Percentiles rank a stretch among this genome's conserved stretches.
phyloP scores from a whole-genome alignment of 2,888 invertebrate species.

The Atrina japonica region DNA sequence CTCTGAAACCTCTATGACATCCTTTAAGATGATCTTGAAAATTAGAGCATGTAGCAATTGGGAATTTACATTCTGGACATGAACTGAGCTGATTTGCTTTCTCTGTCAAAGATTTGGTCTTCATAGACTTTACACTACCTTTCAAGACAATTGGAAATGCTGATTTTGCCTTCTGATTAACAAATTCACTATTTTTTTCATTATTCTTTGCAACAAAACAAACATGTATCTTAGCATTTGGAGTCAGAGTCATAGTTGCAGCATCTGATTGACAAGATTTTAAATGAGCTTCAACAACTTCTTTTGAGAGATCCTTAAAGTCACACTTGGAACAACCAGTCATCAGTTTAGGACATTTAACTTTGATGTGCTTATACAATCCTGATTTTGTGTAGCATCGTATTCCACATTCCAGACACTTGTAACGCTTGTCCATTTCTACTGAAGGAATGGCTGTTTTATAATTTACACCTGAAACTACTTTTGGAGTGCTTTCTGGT shows the following conservation, averaged over 20 bases:
- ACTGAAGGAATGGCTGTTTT: no score
- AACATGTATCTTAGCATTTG: conserved; percentile 12
- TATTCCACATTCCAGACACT: conserved; percentile 57
- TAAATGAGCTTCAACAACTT: conserved; percentile 23
- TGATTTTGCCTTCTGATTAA: no score
- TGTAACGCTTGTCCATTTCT: conserved; percentile 29
- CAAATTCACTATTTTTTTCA: no score
- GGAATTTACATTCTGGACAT: conserved; percentile 8
- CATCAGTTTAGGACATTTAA: conserved; percentile 46
- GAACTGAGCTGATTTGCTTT: neutral
- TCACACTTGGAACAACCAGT: conserved; percentile 47
- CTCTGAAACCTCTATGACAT: neutral
- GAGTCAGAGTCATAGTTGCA: neutral
- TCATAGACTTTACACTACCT: no score
- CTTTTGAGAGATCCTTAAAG: conserved; percentile 23
- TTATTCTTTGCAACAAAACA: no score
- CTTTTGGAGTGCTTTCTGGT: no score
- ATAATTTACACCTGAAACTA: no score
- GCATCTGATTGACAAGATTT: conserved; percentile 24
- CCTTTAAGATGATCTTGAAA: neutral
- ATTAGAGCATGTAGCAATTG: neutral
- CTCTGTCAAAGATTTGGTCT: no score
- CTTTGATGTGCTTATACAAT: conserved; percentile 51
- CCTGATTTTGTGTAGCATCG: conserved; percentile 46
- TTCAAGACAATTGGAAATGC: no score